Base-by-base conservation (phyloP, 2,113 vertebrate species). In the Perognathus longimembris region DNA sequence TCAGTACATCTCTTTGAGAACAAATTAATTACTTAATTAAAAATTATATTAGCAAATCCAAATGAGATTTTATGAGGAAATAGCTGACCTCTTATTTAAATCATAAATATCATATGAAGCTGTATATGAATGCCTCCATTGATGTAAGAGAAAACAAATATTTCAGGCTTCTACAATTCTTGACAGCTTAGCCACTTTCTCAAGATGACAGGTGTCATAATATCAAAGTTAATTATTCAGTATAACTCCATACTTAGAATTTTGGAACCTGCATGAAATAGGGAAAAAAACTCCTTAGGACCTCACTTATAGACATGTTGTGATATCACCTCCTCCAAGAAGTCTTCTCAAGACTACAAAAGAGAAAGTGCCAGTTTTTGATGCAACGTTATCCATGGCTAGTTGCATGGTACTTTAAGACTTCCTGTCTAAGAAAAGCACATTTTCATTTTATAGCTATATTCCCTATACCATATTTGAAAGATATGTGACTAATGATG, bases 91-190 rank as follows among this genome's bases (percentile, higher is more conserved):
- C 90, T 2, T 97, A 36, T 0, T 93, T 92, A 98, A 92, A 93
- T 98, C 32, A 97, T 98, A 98, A 94, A 98, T 97, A 84, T 96
- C 73, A 83, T 98, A 98, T 0, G 98, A 98, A 93, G 98, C 98
- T 45, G 95, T 98, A 87, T 97, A 98, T 50, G 98, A 98, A 95
- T 98, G 97, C 17, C 98, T 98, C 98, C 98, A 98, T 92, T 97
- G 92, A 98, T 98, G 85, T 36, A 97, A 98, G 92, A 98, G 5
- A 97, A 97, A 94, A 85, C 2, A 92, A 20, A 85, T 3, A 85
- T 88, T 80, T 95, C 81, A 95, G 81, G 30, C 24, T 89, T 78
- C 64, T 89, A 22, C 71, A 64, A 85, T n/a, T 84, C 21, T 32
- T 73, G 28, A 77, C 4, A 61, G 34, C 73, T 64, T 64, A 11